Percentiles rank a stretch among this genome's conserved stretches.
Conservation (phyloP, 1,140 invertebrate species). For the Acromyrmex echinatior region DNA sequence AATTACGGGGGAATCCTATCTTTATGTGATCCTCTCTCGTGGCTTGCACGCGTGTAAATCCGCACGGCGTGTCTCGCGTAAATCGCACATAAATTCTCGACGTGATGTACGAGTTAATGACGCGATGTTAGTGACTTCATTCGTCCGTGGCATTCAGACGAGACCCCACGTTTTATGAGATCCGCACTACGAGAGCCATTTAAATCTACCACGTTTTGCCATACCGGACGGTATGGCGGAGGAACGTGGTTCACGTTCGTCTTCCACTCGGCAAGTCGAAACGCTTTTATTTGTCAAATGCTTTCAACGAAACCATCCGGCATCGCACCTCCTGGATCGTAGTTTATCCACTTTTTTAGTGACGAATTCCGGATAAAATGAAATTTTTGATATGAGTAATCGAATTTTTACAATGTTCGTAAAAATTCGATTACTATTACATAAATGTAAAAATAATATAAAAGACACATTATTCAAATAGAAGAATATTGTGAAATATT, state of each 20-base stretch:
- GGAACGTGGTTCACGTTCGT: constrained; percentile 22
- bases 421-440: too few species aligned
- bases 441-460: too few species aligned
- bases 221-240: not conserved
- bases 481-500: too few species aligned
- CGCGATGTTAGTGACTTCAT: constrained; percentile 52
- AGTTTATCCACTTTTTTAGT: not conserved
- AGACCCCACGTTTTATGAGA: constrained; percentile 1
- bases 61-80: not conserved
- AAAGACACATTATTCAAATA: too few species aligned
- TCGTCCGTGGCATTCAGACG: constrained; percentile 22
- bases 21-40: not conserved
- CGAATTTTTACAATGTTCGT: not conserved
- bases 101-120: constrained; percentile 50
- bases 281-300: constrained; percentile 20
- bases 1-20: constrained; percentile 13
- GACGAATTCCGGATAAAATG: not conserved
- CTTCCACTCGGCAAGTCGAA: constrained; percentile 16
- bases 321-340: not conserved
- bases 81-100: constrained; percentile 28
- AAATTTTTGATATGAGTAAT: not conserved
- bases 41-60: not conserved
- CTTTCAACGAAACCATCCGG: not conserved
- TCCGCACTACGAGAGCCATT: constrained; percentile 4
- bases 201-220: constrained; percentile 29